phyloP scores from a whole-genome alignment of 2,888 invertebrate genomes.

The Agriopis leucophaearia region DNA sequence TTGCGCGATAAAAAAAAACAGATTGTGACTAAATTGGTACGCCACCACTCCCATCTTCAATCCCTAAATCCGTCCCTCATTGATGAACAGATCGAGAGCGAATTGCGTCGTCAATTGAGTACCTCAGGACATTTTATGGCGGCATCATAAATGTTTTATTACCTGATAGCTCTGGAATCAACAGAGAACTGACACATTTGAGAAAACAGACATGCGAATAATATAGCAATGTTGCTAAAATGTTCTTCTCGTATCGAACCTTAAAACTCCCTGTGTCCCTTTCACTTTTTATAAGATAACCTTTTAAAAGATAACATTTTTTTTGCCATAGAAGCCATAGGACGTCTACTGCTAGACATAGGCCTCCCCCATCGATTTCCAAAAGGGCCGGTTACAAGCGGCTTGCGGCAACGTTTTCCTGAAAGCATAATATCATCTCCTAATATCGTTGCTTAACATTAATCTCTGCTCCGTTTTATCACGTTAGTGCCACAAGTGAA shows the following conservation, averaged over 20 bases:
- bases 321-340: no score
- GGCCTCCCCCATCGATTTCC: no score
- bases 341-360: no score
- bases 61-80: constrained; percentile 15
- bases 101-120: constrained; percentile 33
- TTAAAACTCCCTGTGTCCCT: no score
- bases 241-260: background rate
- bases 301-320: no score
- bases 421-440: background rate
- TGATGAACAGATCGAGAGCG: constrained; percentile 25
- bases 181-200: constrained; percentile 12
- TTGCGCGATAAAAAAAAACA: no score
- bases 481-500: constrained; percentile 21
- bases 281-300: no score
- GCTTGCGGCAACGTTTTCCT: no score
- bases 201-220: constrained; percentile 10
- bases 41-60: background rate
- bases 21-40: no score
- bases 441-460: constrained; percentile 2
- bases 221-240: background rate
- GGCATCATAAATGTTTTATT: constrained; percentile 42
- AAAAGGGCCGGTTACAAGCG: no score
- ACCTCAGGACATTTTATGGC: constrained; percentile 38
- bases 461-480: constrained; percentile 8
- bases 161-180: constrained; percentile 35